Base-by-base conservation (phyloP, 2,113 vertebrate species). In the Percina caprodes region DNA sequence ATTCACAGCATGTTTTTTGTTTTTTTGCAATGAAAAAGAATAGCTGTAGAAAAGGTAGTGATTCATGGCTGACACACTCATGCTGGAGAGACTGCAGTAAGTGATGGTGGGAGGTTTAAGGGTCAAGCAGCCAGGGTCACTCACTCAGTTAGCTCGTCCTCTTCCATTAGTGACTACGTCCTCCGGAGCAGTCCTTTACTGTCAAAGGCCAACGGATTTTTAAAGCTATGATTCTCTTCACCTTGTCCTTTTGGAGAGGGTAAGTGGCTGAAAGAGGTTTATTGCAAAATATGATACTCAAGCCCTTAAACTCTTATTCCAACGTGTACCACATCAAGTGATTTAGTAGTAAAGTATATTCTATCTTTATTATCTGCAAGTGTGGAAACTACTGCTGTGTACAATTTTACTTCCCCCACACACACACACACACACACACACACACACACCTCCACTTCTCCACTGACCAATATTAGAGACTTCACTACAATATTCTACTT, bases 131-230 rank as follows among this genome's bases (percentile, higher is more conserved):
- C n/a, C 19, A 0, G 61, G 73, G 90, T 85, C 72, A 24, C 26
- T 51, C 19, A 4, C 54, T 82, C 21, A 59, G 79, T 83, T 71
- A 60, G 11, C 3, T 21, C 1, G 18, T 81, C 77, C 30, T 16
- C 69, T 74, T 83, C 79, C 82, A 92, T 91, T 88, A 91, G 79
- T 23, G 74, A 81, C 61, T 54, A 23, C 18, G 33, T 82, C 68
- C 74, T 88, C 76, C 30, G 52, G 59, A 46, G 69, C 60, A 55
- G 59, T 65, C 24, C 74, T 80, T 75, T 42, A 33, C 52, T 85
- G 67, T 81, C 54, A n/a, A 42, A 26, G 39, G 56, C 45, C 4
- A 33, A 77, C 35, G 21, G 46, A 48, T 54, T 71, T 87, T 71
- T 52, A 54, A 66, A 79, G 75, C 52, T n/a, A 24, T 49, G 30